Conservation (phyloP, 2,113 vertebrate genomes). For the Cranoglanis bouderius region DNA sequence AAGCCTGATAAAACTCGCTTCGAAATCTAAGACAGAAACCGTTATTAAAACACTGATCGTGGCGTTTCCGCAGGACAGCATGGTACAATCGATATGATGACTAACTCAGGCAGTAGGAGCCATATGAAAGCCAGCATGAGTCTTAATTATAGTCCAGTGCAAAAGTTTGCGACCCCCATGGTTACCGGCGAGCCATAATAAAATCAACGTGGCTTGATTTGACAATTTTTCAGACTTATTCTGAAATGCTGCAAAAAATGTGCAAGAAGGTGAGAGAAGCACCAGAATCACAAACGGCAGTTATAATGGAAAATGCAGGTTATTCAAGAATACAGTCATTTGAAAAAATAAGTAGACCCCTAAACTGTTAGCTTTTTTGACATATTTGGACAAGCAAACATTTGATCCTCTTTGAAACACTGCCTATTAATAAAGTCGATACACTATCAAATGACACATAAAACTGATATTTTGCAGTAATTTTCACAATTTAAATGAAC, state of each 20-base stretch:
- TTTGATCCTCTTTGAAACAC: too few relatives aligned
- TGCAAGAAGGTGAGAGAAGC: background rate
- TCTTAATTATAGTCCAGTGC: background rate
- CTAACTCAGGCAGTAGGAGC: background rate
- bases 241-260: background rate
- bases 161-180: background rate
- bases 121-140: background rate
- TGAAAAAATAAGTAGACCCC: too few relatives aligned
- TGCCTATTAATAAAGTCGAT: too few relatives aligned
- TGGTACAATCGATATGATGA: background rate
- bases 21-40: conserved; percentile 81
- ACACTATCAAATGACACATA: too few relatives aligned
- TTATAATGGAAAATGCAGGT: background rate
- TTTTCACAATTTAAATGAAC: too few relatives aligned
- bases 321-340: too few relatives aligned
- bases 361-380: too few relatives aligned
- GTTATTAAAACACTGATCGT: background rate
- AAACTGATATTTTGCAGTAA: too few relatives aligned
- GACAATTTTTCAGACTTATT: background rate
- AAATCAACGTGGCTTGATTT: background rate
- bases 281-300: background rate
- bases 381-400: too few relatives aligned
- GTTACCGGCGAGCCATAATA: background rate
- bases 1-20: conserved; percentile 93
- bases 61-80: too few relatives aligned